Evolutionary conservation across 2,888 invertebrate species (phyloP).

Genomic region (Vanessa cardui): DNA sequence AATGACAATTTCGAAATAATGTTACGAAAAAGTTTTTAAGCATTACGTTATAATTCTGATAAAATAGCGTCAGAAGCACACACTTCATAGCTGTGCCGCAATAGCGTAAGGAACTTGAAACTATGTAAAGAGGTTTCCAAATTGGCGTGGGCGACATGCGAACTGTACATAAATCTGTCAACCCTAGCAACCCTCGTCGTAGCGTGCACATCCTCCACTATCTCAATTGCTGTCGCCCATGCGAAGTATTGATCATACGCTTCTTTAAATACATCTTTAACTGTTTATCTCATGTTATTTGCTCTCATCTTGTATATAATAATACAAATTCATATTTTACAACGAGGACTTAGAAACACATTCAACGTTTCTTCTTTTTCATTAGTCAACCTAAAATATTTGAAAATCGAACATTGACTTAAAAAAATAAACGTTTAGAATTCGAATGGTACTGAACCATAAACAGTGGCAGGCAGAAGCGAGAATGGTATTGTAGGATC

Average conservation of each 20-base stretch:
- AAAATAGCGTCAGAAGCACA: conserved; percentile 2
- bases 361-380: too few relatives aligned
- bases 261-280: neutral
- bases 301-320: neutral
- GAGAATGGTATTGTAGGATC: too few relatives aligned
- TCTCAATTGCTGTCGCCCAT: conserved; percentile 23
- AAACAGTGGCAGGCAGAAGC: too few relatives aligned
- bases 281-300: neutral
- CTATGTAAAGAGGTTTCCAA: conserved; percentile 58
- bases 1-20: too few relatives aligned
- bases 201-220: conserved; percentile 10
- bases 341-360: too few relatives aligned
- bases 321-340: neutral
- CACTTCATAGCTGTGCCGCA: conserved; percentile 30
- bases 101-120: conserved; percentile 32
- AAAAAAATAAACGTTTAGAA: too few relatives aligned
- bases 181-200: conserved; percentile 43
- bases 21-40: too few relatives aligned
- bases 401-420: too few relatives aligned
- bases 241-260: conserved; percentile 7
- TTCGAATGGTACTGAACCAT: too few relatives aligned
- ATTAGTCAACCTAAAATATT: too few relatives aligned
- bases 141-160: conserved; percentile 64
- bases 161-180: conserved; percentile 72
- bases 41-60: too few relatives aligned